Base-by-base conservation (phyloP, 2,113 vertebrate genomes). In the Catharus bicknelli region DNA sequence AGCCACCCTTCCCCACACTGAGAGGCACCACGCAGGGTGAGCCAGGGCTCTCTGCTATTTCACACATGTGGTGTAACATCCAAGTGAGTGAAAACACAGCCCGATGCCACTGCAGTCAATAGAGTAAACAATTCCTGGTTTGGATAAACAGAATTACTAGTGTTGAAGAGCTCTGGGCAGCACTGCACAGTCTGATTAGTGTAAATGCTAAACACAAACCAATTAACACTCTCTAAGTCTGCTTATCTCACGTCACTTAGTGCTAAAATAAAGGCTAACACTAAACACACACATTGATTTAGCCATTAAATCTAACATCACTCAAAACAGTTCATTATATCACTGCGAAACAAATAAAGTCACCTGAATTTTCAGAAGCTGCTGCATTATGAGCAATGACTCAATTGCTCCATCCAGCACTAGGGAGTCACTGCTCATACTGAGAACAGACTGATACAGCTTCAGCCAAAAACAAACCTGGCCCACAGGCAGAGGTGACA, bases 221-320 rank as follows among this genome's bases (percentile, higher is more conserved):
- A 98, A 98, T 98, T 98, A 98, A 96, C 97, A 97, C 96, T 94
- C 96, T 94, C 88, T 88, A 94, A 97, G 96, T 95, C 97, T 96
- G 97, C 97, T 98, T 97, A 98, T 98, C 97, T 97, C 94, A 78
- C 95, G 97, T 97, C 97, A 98, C 95, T 97, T 97, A 97, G 91
- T 88, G 84, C 57, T 90, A 96, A 97, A 97, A 97, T 95, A 97
- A 97, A 97, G 97, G 97, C 96, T 87, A 95, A 95, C 63, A 50
- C 97, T 98, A 97, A 98, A 98, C 90, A 98, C 96, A 97, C 91
- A 83, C 95, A 98, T 98, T 96, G 98, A 98, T 98, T 98, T 97
- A 97, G 90, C 95, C 97, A 97, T 97, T 97, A 97, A 95, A 97
- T 92, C 90, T 91, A 95, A 83, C 94, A 96, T 97, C 96, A 95